phyloP scores from a whole-genome alignment of 2,797 vertebrate species.

The Etheostoma nigrum region DNA sequence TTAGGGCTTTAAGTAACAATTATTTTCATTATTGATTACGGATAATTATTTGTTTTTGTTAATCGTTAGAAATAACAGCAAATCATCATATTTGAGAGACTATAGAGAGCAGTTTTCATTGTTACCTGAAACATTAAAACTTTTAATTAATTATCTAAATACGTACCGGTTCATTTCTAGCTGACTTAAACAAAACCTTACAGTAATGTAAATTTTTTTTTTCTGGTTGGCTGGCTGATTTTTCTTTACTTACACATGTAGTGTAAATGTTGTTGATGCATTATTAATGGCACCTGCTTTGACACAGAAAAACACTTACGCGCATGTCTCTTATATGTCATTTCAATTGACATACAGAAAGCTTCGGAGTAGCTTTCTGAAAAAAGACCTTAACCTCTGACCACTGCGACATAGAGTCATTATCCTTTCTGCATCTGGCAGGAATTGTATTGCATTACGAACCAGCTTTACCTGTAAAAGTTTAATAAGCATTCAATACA shows the following conservation, averaged over 20 bases:
- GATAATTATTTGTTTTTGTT: too few relatives aligned
- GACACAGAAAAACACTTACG: slow-evolving; percentile 52
- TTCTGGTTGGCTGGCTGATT: slow-evolving; percentile 15
- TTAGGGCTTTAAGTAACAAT: neutral
- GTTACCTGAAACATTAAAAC: neutral
- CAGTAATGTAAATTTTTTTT: slow-evolving; percentile 6
- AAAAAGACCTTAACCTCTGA: neutral
- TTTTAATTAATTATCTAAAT: neutral
- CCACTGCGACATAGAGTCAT: neutral
- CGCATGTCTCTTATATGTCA: slow-evolving; percentile 27
- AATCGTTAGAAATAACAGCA: neutral
- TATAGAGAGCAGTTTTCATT: neutral
- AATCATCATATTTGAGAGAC: neutral
- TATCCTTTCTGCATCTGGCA: slow-evolving; percentile 7
- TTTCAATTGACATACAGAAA: slow-evolving; percentile 36
- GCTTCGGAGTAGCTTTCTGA: slow-evolving; percentile 13
- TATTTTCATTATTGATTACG: neutral
- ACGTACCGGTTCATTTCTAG: neutral
- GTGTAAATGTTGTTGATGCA: slow-evolving; percentile 52
- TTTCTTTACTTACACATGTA: slow-evolving; percentile 45
- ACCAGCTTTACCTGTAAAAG: slow-evolving; percentile 54
- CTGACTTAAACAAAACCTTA: neutral
- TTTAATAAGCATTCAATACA: slow-evolving; percentile 61
- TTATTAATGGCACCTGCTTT: slow-evolving; percentile 69
- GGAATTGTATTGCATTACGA: slow-evolving; percentile 44